phyloP scores from a whole-genome alignment of 2,797 vertebrate genomes.

The Notoglanidium macrostoma region DNA sequence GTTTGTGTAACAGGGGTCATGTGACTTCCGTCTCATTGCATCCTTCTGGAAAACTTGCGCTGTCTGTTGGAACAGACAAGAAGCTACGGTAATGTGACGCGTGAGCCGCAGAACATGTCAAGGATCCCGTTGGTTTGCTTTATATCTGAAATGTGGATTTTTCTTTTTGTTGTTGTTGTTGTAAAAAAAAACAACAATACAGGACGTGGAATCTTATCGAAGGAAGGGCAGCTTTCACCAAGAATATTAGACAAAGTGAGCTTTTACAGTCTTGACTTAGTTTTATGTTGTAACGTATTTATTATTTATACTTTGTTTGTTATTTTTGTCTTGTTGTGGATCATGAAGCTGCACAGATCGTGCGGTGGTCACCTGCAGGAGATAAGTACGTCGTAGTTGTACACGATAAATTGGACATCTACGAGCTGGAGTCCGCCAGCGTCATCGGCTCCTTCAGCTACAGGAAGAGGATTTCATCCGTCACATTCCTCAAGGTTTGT shows the following conservation, averaged over 20 bases:
- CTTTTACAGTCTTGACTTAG: constrained; percentile 6
- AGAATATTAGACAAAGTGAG: constrained; percentile 97
- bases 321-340: neutral
- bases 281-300: neutral
- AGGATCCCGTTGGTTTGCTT: neutral
- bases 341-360: constrained; percentile 85
- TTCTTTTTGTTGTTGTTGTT: constrained; percentile 6
- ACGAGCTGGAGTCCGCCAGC: constrained; percentile 84
- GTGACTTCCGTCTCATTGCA: constrained; percentile 92
- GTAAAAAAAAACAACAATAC: neutral
- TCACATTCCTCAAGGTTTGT: constrained; percentile 78
- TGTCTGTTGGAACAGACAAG: constrained; percentile 96
- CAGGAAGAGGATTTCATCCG: constrained; percentile 85
- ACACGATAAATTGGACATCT: constrained; percentile 81
- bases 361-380: constrained; percentile 90
- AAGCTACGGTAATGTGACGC: constrained; percentile 81
- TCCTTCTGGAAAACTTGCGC: constrained; percentile 92
- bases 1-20: constrained; percentile 76
- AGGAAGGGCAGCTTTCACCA: constrained; percentile 93
- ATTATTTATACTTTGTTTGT: neutral
- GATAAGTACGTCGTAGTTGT: constrained; percentile 82
- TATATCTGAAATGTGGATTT: neutral
- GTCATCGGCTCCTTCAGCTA: constrained; percentile 79
- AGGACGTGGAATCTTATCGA: constrained; percentile 98
- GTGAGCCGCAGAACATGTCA: neutral